Percentiles rank a stretch among this genome's conserved stretches.
phyloP scores from a whole-genome alignment of 2,888 invertebrate species.

The Spisula solida region DNA sequence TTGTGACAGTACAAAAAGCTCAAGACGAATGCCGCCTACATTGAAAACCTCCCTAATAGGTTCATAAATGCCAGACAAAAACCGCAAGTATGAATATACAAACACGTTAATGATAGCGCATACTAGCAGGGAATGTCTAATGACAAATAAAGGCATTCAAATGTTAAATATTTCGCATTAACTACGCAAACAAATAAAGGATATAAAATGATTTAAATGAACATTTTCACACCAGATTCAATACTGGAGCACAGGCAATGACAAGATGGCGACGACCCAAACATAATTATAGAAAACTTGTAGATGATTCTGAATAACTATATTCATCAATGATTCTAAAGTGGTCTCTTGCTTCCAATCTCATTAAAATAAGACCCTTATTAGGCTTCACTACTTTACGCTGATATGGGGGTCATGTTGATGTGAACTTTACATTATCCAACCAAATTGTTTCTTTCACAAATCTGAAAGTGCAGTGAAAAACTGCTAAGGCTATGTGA shows the following conservation, averaged over 20 bases:
- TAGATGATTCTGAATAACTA: no score
- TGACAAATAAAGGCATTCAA: constrained; percentile 13
- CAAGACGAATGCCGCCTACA: background rate
- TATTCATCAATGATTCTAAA: no score
- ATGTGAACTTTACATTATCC: no score
- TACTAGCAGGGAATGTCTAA: background rate
- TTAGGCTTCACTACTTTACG: no score
- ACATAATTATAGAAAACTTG: no score
- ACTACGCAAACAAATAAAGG: background rate
- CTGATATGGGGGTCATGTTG: no score
- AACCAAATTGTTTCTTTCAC: no score
- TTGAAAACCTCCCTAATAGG: background rate
- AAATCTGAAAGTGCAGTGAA: no score
- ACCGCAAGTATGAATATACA: constrained; percentile 10
- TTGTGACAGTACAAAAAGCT: background rate
- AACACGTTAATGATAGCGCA: background rate
- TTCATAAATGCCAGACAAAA: background rate
- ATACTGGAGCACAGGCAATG: background rate
- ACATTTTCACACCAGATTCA: constrained; percentile 13
- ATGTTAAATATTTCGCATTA: background rate
- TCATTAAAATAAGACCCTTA: no score
- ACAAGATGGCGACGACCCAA: background rate
- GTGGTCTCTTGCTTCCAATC: no score
- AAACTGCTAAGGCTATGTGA: no score
- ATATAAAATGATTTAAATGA: constrained; percentile 4